These are phyloP conservation scores for Drosophila pectinifera DNA, from an alignment of 1,140 invertebrate species.

Conservation along the genomic window DNA sequence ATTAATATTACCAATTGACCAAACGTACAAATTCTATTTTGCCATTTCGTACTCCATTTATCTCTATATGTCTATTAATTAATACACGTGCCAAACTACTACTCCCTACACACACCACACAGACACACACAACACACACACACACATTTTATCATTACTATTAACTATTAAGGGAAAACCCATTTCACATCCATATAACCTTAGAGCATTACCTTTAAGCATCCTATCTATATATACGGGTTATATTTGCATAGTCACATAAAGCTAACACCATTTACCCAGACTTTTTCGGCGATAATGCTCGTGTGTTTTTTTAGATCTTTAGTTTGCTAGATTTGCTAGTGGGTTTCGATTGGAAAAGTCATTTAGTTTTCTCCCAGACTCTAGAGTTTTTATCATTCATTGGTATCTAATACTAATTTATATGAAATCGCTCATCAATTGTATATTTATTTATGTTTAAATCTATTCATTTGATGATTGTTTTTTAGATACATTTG, in stretches of 20 bases:
- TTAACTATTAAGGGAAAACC: constrained; percentile 40
- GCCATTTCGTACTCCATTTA: constrained; percentile 55
- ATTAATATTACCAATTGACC: constrained; percentile 49
- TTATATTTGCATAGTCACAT: constrained; percentile 13
- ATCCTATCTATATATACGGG: constrained; percentile 22
- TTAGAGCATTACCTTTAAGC: constrained; percentile 37
- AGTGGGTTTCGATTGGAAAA: not conserved
- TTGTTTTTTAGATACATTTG: too few relatives aligned
- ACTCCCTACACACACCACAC: constrained; percentile 13
- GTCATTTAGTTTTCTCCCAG: not conserved
- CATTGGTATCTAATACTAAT: constrained; percentile 5
- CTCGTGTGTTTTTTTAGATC: not conserved
- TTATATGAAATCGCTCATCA: not conserved
- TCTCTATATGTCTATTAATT: constrained; percentile 47
- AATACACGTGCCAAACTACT: constrained; percentile 23
- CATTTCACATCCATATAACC: constrained; percentile 37
- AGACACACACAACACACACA: constrained; percentile 14
- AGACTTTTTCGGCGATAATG: not conserved
- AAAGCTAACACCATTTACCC: constrained; percentile 31
- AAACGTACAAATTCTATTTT: constrained; percentile 49
- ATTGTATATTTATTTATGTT: not conserved
- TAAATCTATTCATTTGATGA: not conserved
- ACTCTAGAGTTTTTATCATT: not conserved
- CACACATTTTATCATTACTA: constrained; percentile 20
- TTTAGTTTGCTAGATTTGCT: not conserved